phyloP scores from a whole-genome alignment of 2,797 vertebrate genomes.

The Microchirus variegatus region DNA sequence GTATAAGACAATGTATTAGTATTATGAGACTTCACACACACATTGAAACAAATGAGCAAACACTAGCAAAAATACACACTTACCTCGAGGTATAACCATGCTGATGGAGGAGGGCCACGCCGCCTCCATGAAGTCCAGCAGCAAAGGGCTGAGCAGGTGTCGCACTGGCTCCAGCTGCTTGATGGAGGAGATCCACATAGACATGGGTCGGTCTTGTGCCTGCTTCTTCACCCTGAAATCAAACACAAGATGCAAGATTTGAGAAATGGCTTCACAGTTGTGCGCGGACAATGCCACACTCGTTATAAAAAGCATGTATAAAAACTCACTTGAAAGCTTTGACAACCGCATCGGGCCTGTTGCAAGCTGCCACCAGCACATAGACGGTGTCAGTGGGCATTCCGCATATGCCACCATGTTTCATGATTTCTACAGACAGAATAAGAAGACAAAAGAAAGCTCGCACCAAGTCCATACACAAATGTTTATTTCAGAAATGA shows the following conservation, averaged over 20 bases:
- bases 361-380: conserved; percentile 90
- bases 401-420: conserved; percentile 87
- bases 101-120: conserved; percentile 93
- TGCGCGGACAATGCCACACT: background rate
- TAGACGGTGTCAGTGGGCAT: conserved; percentile 93
- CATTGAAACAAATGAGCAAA: too few species aligned
- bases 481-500: background rate
- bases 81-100: conserved; percentile 90
- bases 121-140: conserved; percentile 91
- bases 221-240: conserved; percentile 85
- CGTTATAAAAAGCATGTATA: background rate
- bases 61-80: conserved; percentile 17
- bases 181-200: conserved; percentile 90
- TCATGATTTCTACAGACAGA: conserved; percentile 86
- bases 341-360: conserved; percentile 86
- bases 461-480: background rate
- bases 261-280: background rate
- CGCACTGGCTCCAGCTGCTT: conserved; percentile 87
- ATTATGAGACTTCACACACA: background rate
- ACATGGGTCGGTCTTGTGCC: conserved; percentile 91
- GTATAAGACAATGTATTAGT: conserved; percentile 29
- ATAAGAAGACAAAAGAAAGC: background rate
- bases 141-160: conserved; percentile 85
- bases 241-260: background rate
- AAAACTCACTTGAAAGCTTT: conserved; percentile 87